These are phyloP conservation scores for Danaus melanippus DNA, from an alignment of 1,140 invertebrate species.

Conservation along the genomic window DNA sequence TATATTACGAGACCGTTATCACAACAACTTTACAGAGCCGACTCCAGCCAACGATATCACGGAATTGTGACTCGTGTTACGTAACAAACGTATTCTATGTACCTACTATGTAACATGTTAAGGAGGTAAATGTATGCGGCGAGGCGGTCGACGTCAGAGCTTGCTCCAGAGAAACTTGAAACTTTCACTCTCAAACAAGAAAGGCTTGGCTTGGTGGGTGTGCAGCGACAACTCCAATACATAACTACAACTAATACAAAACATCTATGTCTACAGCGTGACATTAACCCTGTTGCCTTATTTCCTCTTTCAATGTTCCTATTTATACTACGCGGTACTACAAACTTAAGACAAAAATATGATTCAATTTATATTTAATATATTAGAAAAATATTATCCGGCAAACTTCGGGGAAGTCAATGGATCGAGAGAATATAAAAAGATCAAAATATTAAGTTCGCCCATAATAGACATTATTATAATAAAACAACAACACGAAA, in stretches of 20 bases:
- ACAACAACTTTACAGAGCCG: constrained; percentile 25
- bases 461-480: too few relatives aligned
- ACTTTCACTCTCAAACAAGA: constrained; percentile 62
- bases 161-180: constrained; percentile 46
- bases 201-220: constrained; percentile 36
- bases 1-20: constrained; percentile 38
- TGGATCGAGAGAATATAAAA: too few relatives aligned
- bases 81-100: neutral
- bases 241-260: constrained; percentile 39
- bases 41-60: neutral
- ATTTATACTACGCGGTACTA: constrained; percentile 16
- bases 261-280: constrained; percentile 36
- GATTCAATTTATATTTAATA: constrained; percentile 5
- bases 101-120: constrained; percentile 17
- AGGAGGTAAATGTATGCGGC: constrained; percentile 33
- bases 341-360: neutral
- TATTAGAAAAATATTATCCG: too few relatives aligned
- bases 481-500: constrained; percentile 16
- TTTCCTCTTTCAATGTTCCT: constrained; percentile 8
- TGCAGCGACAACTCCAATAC: constrained; percentile 41
- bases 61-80: constrained; percentile 2
- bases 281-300: constrained; percentile 42
- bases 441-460: too few relatives aligned
- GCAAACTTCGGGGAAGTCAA: too few relatives aligned
- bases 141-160: constrained; percentile 38